Evolutionary conservation across 2,113 vertebrate species (phyloP).

Genomic region (Urocynchramus pylzowi): DNA sequence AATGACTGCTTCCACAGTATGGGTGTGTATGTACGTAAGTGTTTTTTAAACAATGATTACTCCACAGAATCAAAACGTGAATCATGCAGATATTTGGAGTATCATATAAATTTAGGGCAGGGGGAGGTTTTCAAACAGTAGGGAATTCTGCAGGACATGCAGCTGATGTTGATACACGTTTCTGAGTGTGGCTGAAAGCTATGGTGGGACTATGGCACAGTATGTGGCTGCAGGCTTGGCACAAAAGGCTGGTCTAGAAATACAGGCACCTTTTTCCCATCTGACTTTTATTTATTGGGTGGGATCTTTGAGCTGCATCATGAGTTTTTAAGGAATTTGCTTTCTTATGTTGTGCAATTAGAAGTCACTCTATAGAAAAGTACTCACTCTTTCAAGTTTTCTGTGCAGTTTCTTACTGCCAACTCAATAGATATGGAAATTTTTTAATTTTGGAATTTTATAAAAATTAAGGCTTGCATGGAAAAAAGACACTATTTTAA

Average conservation of each 20-base stretch:
- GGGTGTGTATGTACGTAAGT: not conserved
- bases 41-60: not conserved
- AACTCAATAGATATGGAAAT: not conserved
- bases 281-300: not conserved
- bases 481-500: not conserved
- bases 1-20: not conserved
- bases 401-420: not conserved
- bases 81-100: not conserved
- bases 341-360: not conserved
- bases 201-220: not conserved
- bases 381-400: not conserved
- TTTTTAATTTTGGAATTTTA: not conserved
- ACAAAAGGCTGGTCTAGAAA: not conserved
- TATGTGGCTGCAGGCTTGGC: not conserved
- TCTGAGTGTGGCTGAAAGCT: not conserved
- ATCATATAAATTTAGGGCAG: not conserved
- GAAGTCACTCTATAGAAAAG: not conserved
- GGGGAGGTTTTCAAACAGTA: not conserved
- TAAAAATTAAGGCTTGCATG: not conserved
- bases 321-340: constrained; percentile 4
- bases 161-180: not conserved
- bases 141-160: not conserved
- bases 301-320: not conserved
- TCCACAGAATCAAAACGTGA: not conserved
- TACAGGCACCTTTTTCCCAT: not conserved